Percentiles rank a stretch among this genome's conserved stretches.
phyloP scores from a whole-genome alignment of 2,113 vertebrate species.

The Deroptyus accipitrinus region DNA sequence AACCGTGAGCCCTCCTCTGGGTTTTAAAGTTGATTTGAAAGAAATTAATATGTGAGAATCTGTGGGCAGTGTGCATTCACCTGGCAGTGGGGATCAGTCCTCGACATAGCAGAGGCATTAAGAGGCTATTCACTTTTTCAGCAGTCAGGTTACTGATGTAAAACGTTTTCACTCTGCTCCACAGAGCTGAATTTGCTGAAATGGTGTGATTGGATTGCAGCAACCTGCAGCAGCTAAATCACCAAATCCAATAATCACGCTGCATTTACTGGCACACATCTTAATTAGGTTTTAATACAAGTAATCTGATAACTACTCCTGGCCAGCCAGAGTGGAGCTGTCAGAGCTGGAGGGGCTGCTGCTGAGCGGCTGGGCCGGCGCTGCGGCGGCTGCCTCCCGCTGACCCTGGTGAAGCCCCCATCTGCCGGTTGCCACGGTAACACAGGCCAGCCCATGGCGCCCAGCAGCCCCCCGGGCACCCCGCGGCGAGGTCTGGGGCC shows the following conservation, averaged over 20 bases:
- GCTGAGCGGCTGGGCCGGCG: constrained; percentile 59
- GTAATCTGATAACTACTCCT: constrained; percentile 83
- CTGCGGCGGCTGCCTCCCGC: constrained; percentile 64
- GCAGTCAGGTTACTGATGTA: neutral
- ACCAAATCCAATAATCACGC: constrained; percentile 88
- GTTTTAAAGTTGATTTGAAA: neutral
- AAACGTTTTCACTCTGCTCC: neutral
- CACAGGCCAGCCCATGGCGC: constrained; percentile 60
- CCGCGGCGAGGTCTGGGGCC: neutral
- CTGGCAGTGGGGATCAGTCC: neutral
- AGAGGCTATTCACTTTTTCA: constrained; percentile 18
- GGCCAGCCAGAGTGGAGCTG: constrained; percentile 72
- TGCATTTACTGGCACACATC: constrained; percentile 86
- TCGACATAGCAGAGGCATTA: neutral
- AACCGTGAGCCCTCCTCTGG: neutral
- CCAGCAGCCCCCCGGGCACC: constrained; percentile 22
- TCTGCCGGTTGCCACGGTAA: constrained; percentile 85
- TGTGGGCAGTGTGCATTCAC: neutral
- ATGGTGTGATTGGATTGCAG: constrained; percentile 73
- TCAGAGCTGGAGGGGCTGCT: constrained; percentile 69
- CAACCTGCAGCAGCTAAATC: constrained; percentile 80
- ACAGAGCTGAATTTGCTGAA: constrained; percentile 52
- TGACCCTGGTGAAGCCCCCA: constrained; percentile 88
- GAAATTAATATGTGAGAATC: neutral
- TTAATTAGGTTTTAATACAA: constrained; percentile 95